A percentile compares a stretch with the other conserved stretches of the same genome.
Conservation (phyloP, 2,797 vertebrate species). For the Hipposideros larvatus region DNA sequence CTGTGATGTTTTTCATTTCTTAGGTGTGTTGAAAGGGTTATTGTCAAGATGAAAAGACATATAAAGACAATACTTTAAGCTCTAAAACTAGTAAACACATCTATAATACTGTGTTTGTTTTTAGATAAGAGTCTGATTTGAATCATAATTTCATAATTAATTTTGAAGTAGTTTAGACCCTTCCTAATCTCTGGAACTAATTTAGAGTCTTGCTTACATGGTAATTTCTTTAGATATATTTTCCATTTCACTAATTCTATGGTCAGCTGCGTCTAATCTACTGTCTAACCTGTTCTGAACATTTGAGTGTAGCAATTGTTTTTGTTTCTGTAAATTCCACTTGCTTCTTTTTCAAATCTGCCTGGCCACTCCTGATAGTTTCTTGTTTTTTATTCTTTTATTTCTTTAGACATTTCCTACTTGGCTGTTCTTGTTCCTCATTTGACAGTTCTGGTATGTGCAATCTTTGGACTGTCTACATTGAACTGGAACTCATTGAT, state of each 20-base stretch:
- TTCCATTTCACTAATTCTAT: conserved; percentile 45
- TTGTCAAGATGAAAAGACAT: conserved; percentile 22
- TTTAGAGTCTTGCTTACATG: conserved; percentile 27
- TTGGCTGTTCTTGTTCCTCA: conserved; percentile 7
- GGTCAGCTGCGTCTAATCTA: conserved; percentile 4
- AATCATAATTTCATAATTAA: conserved; percentile 43
- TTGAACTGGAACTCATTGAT: background rate
- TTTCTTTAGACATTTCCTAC: conserved; percentile 4
- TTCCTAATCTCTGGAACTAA: conserved; percentile 26
- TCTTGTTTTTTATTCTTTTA: background rate
- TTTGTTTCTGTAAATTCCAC: conserved; percentile 34
- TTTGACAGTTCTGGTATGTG: background rate
- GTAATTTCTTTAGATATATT: conserved; percentile 27
- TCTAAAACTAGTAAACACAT: conserved; percentile 23
- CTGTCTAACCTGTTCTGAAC: conserved; percentile 7
- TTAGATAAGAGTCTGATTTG: conserved; percentile 30
- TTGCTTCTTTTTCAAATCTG: conserved; percentile 47
- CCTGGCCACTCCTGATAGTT: background rate
- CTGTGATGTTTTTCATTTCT: conserved; percentile 46
- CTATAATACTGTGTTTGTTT: background rate
- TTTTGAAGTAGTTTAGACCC: conserved; percentile 47
- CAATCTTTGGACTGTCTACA: background rate
- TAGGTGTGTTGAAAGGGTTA: background rate
- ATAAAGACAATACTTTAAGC: background rate
- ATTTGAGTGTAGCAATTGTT: conserved; percentile 32